Conservation (phyloP, 2,113 vertebrate genomes). For the Lipotes vexillifer region DNA sequence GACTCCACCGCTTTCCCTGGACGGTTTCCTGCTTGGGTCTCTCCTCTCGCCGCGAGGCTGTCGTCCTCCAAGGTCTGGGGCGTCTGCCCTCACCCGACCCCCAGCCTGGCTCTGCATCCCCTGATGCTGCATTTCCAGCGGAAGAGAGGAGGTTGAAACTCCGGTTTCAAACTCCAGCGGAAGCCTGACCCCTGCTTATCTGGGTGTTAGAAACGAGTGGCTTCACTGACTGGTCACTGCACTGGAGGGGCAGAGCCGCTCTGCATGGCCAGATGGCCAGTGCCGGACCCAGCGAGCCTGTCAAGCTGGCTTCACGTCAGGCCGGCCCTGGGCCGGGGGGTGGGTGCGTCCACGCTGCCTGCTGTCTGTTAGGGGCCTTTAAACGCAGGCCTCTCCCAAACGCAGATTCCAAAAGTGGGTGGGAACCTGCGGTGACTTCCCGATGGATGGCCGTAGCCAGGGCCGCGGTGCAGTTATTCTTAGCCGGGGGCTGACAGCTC, state of each 20-base stretch:
- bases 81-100: constrained; percentile 42
- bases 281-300: neutral
- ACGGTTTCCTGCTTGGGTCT: neutral
- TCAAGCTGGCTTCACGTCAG: neutral
- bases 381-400: constrained; percentile 49
- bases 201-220: constrained; percentile 2
- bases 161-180: neutral
- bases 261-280: constrained; percentile 20
- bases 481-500: constrained; percentile 58
- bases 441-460: constrained; percentile 28
- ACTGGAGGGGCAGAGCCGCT: constrained; percentile 12
- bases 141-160: neutral
- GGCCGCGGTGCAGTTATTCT: constrained; percentile 48
- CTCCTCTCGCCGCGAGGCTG: neutral
- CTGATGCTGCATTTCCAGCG: constrained; percentile 15
- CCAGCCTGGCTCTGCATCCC: neutral
- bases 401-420: constrained; percentile 8
- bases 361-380: neutral
- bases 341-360: neutral
- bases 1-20: neutral
- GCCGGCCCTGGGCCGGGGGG: neutral
- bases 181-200: constrained; percentile 40
- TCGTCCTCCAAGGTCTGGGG: constrained; percentile 48
- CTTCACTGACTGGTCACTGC: constrained; percentile 21
- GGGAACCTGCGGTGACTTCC: constrained; percentile 15